phyloP scores from a whole-genome alignment of 2,888 invertebrate species.

The Diachrysia chrysitis region DNA sequence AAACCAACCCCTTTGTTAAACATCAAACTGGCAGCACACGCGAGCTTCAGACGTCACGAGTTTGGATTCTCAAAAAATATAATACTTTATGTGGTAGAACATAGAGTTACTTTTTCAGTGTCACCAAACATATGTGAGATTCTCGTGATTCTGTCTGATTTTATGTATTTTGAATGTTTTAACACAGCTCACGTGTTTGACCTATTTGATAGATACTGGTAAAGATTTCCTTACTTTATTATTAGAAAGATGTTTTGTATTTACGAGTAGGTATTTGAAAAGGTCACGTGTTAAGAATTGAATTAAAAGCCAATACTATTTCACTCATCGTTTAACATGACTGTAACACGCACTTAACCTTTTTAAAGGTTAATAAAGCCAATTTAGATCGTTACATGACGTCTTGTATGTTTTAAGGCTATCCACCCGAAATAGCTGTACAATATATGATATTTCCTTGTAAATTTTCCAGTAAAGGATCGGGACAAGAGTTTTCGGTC shows the following conservation, averaged over 20 bases:
- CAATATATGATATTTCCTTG: neutral
- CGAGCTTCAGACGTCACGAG: neutral
- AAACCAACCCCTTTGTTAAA: neutral
- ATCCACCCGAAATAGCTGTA: neutral
- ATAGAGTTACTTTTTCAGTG: neutral
- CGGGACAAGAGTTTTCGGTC: neutral
- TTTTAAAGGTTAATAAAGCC: constrained; percentile 1
- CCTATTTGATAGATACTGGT: no score
- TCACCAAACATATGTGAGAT: neutral
- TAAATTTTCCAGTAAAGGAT: neutral
- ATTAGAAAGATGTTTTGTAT: neutral
- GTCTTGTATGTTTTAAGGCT: neutral
- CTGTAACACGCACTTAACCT: constrained; percentile 3
- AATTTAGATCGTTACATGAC: neutral
- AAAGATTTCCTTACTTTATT: no score
- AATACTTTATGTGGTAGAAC: neutral
- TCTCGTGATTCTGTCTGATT: no score
- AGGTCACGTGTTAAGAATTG: neutral
- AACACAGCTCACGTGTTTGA: no score
- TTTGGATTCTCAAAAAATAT: neutral
- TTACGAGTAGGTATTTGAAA: neutral
- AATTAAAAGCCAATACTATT: constrained; percentile 1
- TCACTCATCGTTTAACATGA: neutral
- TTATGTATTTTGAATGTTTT: no score
- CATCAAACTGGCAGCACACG: neutral